Evolutionary conservation across 2,797 vertebrate species (phyloP), one percentile per base, ranked within the genome.

Genomic region (Mallotus villosus): DNA sequence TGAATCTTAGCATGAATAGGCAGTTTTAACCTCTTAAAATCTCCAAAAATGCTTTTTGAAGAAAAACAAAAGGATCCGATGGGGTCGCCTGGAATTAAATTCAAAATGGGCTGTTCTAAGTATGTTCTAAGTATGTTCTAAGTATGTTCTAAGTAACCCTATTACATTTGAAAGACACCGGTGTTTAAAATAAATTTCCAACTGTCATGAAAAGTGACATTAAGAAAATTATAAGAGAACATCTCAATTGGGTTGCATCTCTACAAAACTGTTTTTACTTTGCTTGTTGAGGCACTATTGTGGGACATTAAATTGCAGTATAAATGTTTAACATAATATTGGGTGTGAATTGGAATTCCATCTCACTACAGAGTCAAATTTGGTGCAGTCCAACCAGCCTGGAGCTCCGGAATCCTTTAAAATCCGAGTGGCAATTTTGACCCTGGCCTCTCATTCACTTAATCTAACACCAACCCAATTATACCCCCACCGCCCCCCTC

Each of bases 1-100:
- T 62, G 12, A 65, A 71, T 72, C 59, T 71, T 51, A 70, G 58
- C 24, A 49, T 21, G 32, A 53, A 4, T 22, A 46, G 63, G 64
- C 67, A 37, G 53, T 29, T 32, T 58, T 46, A n/a, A 63, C 70
- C 65, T 2, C 32, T 61, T 14, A 46, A 46, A 63, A 16, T 41
- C 34, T 19, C n/a, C n/a, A n/a, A 12, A 24, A 22, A 60, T 12
- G 8, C 7, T 1, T 19, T 29, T 12, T n/a, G 46, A 59, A 34
- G 46, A 1, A 16, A 65, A 69, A 21, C 32, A 29, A 3, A 71
- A 27, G 46, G 74, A 63, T 17, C n/a, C n/a, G 27, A 27, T 71
- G 11, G 21, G 11, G 51, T 5, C 22, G 9, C 16, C 14, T 22
- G 55, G 67, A 17, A 16, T 57, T 29, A 34, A 14, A 68, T 68